Evolutionary conservation across 2,888 invertebrate species (phyloP).

Genomic region (Clitarchus hookeri): DNA sequence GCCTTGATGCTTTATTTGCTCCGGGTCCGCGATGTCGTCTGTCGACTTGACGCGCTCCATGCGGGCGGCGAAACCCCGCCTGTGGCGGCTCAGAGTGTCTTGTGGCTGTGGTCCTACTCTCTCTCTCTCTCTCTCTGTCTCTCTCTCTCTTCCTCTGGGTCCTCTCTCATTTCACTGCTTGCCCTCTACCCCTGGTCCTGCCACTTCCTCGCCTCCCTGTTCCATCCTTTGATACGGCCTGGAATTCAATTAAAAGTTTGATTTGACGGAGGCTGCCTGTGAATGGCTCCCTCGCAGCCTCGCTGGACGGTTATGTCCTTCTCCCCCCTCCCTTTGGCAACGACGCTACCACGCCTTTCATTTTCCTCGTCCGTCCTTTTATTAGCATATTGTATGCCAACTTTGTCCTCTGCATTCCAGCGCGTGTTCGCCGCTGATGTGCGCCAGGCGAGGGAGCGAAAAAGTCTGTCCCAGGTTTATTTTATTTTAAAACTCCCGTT

Average conservation of each 20-base stretch:
- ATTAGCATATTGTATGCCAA: not conserved
- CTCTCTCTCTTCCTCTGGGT: not conserved
- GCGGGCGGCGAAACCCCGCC: too few relatives aligned
- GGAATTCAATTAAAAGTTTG: conserved; percentile 14
- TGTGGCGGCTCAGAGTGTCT: too few relatives aligned
- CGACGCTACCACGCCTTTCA: not conserved
- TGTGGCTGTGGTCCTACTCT: not conserved
- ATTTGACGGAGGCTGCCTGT: not conserved
- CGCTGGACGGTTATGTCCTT: not conserved
- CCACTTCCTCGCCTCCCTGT: too few relatives aligned
- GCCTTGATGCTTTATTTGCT: too few relatives aligned
- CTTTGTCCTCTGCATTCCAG: not conserved
- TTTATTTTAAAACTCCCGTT: too few relatives aligned
- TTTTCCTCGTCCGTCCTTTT: not conserved
- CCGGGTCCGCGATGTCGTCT: too few relatives aligned
- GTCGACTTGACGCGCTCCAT: too few relatives aligned
- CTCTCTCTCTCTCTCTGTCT: not conserved
- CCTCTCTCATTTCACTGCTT: not conserved
- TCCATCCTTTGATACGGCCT: not conserved
- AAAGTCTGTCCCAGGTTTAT: too few relatives aligned
- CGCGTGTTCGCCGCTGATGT: not conserved
- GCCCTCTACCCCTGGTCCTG: too few relatives aligned
- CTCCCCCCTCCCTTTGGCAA: not conserved
- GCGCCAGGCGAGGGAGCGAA: too few relatives aligned
- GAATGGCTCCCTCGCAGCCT: not conserved